Percentiles rank a stretch among this genome's conserved stretches.
Conservation (phyloP, 2,888 invertebrate genomes). For the Monochamus alternatus region DNA sequence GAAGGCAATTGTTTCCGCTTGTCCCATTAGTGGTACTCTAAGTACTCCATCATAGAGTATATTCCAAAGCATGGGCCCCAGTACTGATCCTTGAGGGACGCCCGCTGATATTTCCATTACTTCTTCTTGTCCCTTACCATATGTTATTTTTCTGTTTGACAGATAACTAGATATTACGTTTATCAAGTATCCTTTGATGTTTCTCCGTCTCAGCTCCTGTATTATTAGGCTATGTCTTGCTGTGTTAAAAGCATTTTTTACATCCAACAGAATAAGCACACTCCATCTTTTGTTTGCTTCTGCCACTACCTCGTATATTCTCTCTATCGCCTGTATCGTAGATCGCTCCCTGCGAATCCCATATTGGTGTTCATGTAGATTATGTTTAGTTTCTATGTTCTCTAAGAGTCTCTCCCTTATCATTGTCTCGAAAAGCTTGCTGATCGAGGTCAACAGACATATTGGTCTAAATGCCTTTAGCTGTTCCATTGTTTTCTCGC, state of each 20-base stretch:
- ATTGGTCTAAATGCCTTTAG: slow-evolving; percentile 41
- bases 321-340: neutral
- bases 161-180: slow-evolving; percentile 8
- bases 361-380: slow-evolving; percentile 34
- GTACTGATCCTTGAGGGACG: slow-evolving; percentile 38
- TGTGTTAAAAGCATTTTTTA: slow-evolving; percentile 5
- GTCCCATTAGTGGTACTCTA: slow-evolving; percentile 1
- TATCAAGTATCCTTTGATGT: slow-evolving; percentile 7
- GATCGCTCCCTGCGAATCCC: slow-evolving; percentile 41
- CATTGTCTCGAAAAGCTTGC: slow-evolving; percentile 43
- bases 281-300: neutral
- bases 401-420: slow-evolving; percentile 33
- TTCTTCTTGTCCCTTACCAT: neutral
- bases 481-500: neutral
- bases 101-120: slow-evolving; percentile 1
- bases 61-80: slow-evolving; percentile 45
- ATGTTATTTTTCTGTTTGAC: slow-evolving; percentile 1
- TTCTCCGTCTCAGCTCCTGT: neutral
- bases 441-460: slow-evolving; percentile 41
- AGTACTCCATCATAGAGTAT: slow-evolving; percentile 35
- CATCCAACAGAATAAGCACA: neutral
- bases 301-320: too few species aligned
- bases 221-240: slow-evolving; percentile 4
- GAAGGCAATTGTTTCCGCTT: slow-evolving; percentile 25
- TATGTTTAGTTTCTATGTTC: slow-evolving; percentile 34